Evolutionary conservation across 37 sponge, comb jelly and placozoan genomes (phyloP).

Genomic region (Tethya wilhelma): DNA sequence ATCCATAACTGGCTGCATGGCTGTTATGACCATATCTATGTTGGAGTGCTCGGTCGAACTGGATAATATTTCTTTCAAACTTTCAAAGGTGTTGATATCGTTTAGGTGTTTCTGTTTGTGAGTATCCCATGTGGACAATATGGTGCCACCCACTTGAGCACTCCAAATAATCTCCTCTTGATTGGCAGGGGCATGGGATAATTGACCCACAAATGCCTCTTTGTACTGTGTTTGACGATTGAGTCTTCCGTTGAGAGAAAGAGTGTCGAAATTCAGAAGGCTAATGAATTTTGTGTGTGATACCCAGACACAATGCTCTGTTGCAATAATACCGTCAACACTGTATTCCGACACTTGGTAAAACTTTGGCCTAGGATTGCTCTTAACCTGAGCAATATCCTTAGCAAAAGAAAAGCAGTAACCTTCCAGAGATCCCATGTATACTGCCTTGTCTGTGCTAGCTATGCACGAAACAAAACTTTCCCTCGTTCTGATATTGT

Average conservation of each 20-base stretch:
- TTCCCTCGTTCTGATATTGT: slow-evolving; percentile 31
- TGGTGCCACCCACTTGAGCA: slow-evolving; percentile 55
- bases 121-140: slow-evolving; percentile 74
- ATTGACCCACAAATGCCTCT: too few relatives aligned
- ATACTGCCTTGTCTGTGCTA: slow-evolving; percentile 16
- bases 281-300: too few relatives aligned
- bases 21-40: slow-evolving; percentile 68
- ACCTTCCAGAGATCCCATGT: slow-evolving; percentile 58
- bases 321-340: too few relatives aligned
- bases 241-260: too few relatives aligned
- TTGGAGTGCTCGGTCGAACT: slow-evolving; percentile 4
- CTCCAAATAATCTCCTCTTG: slow-evolving; percentile 71
- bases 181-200: too few relatives aligned
- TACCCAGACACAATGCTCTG: too few relatives aligned
- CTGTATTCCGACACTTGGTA: too few relatives aligned
- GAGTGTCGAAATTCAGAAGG: too few relatives aligned
- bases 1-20: slow-evolving; percentile 73
- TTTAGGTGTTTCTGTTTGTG: slow-evolving; percentile 34
- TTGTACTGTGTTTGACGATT: too few relatives aligned
- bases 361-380: too few relatives aligned
- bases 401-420: slow-evolving; percentile 33
- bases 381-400: background rate
- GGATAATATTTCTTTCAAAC: background rate
- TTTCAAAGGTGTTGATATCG: slow-evolving; percentile 35
- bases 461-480: slow-evolving; percentile 49